A percentile compares a stretch with the other conserved stretches of the same genome.
Evolutionary conservation across 1,140 invertebrate species (phyloP).

Genomic region (Steinernema feltiae): DNA sequence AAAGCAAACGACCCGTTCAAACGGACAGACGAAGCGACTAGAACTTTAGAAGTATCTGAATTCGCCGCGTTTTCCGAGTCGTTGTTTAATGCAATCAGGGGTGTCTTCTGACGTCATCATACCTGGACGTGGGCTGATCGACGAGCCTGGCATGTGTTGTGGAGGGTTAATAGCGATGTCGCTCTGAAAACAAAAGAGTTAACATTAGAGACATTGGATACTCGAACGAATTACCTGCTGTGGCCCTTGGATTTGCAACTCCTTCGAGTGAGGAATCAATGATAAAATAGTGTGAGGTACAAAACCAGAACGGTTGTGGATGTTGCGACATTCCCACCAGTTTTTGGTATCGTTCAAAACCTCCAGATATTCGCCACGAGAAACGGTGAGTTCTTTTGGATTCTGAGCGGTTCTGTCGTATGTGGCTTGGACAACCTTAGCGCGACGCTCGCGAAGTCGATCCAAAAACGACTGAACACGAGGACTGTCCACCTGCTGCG

Average conservation of each 20-base stretch:
- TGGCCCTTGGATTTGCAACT: constrained; percentile 12
- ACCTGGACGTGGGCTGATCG: constrained; percentile 44
- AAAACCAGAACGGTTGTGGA: constrained; percentile 64
- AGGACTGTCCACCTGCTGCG: constrained; percentile 25
- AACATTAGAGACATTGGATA: no score
- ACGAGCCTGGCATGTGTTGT: constrained; percentile 18
- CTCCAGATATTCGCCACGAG: constrained; percentile 88
- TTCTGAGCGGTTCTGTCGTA: constrained; percentile 94
- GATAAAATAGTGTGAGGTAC: constrained; percentile 92
- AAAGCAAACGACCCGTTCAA: constrained; percentile 15
- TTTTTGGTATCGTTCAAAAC: constrained; percentile 87
- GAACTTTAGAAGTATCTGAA: constrained; percentile 77
- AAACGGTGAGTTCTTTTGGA: constrained; percentile 90
- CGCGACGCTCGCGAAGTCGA: constrained; percentile 60
- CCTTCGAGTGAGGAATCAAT: constrained; percentile 22
- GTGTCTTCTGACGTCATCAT: constrained; percentile 49
- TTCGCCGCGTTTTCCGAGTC: constrained; percentile 86
- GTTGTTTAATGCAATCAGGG: constrained; percentile 61
- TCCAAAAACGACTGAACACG: constrained; percentile 49
- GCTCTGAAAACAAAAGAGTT: not conserved
- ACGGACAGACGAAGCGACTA: constrained; percentile 8
- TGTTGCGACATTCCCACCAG: constrained; percentile 95
- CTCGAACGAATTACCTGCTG: constrained; percentile 19
- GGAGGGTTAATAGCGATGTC: constrained; percentile 27
- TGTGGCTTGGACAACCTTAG: constrained; percentile 81